phyloP scores from a whole-genome alignment of 2,888 invertebrate genomes.

The Campaea margaritaria region DNA sequence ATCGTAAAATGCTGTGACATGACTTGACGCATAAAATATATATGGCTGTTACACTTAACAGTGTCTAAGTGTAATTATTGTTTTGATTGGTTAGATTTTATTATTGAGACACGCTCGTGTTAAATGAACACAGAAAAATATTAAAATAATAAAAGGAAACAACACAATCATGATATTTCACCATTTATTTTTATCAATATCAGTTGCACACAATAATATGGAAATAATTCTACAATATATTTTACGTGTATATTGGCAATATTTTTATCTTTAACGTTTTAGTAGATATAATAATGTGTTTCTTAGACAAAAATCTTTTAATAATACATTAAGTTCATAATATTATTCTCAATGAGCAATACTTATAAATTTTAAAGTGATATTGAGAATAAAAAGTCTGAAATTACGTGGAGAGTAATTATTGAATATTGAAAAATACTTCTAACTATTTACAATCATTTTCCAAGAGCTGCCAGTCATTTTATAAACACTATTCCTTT shows the following conservation, averaged over 20 bases:
- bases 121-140: background rate
- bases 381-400: conserved; percentile 30
- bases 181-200: conserved; percentile 68
- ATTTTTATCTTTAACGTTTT: conserved; percentile 56
- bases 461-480: too few species aligned
- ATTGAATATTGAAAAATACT: conserved; percentile 8
- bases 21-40: too few species aligned
- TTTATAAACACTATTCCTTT: too few species aligned
- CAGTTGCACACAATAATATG: conserved; percentile 61
- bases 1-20: too few species aligned
- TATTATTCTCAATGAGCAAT: conserved; percentile 55
- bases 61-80: too few species aligned
- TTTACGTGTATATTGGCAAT: conserved; percentile 60
- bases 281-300: conserved; percentile 50
- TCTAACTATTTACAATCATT: conserved; percentile 15
- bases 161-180: conserved; percentile 38
- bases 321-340: conserved; percentile 45
- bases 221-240: conserved; percentile 65
- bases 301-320: conserved; percentile 48
- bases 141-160: conserved; percentile 13
- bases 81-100: too few species aligned
- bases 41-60: too few species aligned
- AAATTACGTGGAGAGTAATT: conserved; percentile 13
- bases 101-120: too few species aligned
- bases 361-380: conserved; percentile 38